Evolutionary conservation across 2,888 invertebrate genomes (phyloP).

Genomic region (Lasioglossum villosulum): DNA sequence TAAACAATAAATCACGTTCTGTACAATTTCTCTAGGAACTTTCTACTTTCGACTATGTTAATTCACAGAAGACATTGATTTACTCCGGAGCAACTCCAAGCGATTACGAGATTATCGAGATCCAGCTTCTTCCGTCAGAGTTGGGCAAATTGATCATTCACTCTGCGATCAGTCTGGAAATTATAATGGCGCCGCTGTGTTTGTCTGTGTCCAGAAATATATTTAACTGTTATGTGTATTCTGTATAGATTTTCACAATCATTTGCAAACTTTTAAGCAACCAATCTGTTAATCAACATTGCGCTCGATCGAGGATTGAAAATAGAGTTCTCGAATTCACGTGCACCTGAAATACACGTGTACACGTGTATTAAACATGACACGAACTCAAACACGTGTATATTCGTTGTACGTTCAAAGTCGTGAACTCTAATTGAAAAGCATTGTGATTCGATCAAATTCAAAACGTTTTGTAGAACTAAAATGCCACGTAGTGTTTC

Average conservation of each 20-base stretch:
- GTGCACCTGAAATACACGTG: too few relatives aligned
- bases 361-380: too few relatives aligned
- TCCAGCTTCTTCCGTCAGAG: slow-evolving; percentile 33
- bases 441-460: too few relatives aligned
- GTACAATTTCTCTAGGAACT: slow-evolving; percentile 68
- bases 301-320: too few relatives aligned
- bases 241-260: too few relatives aligned
- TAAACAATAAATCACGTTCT: slow-evolving; percentile 64
- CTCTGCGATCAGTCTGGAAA: not conserved
- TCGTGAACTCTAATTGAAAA: too few relatives aligned
- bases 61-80: slow-evolving; percentile 69
- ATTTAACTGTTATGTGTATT: too few relatives aligned
- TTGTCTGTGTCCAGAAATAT: not conserved
- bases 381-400: too few relatives aligned
- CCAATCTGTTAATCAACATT: too few relatives aligned
- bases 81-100: slow-evolving; percentile 56
- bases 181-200: not conserved
- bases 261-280: too few relatives aligned
- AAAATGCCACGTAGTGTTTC: not conserved
- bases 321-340: too few relatives aligned
- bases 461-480: not conserved
- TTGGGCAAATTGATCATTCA: not conserved
- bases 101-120: slow-evolving; percentile 60
- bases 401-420: too few relatives aligned
- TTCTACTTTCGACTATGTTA: slow-evolving; percentile 65